phyloP scores from a whole-genome alignment of 2,113 vertebrate species.

The Proterorhinus semilunaris region DNA sequence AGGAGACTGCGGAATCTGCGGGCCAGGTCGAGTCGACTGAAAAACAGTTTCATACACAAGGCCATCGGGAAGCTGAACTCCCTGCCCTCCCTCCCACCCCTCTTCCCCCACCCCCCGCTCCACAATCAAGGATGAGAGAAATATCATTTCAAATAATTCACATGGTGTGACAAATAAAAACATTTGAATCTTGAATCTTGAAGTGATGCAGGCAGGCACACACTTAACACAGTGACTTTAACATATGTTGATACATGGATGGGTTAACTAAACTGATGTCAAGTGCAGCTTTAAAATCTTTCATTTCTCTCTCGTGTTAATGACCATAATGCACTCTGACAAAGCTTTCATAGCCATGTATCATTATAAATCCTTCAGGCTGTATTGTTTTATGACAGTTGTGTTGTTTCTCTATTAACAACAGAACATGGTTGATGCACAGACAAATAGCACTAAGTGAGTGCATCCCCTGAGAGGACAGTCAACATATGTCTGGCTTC shows the following conservation, averaged over 20 bases:
- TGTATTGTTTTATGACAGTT: conserved; percentile 38
- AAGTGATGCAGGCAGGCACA: conserved; percentile 53
- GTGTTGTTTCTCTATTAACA: conserved; percentile 55
- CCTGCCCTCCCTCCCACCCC: no score
- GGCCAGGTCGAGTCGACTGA: no score
- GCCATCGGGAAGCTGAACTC: no score
- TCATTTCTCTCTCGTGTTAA: conserved; percentile 38
- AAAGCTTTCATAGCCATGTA: conserved; percentile 44
- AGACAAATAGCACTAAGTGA: conserved; percentile 36
- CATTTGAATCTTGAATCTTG: no score
- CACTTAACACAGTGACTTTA: conserved; percentile 25
- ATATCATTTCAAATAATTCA: no score
- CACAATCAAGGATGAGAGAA: no score
- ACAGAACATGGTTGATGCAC: conserved; percentile 41
- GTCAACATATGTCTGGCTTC: conserved; percentile 21
- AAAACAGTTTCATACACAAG: no score
- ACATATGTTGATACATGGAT: conserved; percentile 31
- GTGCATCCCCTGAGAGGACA: conserved; percentile 36
- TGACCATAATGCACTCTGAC: conserved; percentile 42
- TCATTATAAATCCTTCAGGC: conserved; percentile 58
- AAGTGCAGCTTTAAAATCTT: conserved; percentile 40
- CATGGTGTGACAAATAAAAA: no score
- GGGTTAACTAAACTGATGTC: conserved; percentile 52
- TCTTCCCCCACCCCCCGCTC: no score
- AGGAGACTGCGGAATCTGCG: no score